Evolutionary conservation across 2,113 vertebrate species (phyloP).

Genomic region (Macroglossus sobrinus): DNA sequence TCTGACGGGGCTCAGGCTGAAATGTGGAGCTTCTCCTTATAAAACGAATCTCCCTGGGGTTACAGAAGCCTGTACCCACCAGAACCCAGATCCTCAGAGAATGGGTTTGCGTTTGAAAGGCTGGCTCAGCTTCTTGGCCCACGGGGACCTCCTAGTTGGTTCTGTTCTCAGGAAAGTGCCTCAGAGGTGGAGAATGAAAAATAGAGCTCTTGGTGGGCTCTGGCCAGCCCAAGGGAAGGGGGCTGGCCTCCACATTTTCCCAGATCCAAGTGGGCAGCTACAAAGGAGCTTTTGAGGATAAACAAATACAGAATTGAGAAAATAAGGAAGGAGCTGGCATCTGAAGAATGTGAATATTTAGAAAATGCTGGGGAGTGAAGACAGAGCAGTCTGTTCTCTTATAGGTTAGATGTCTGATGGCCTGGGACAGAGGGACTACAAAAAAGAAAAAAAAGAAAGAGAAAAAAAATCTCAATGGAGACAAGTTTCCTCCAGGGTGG

Average conservation of each 20-base stretch:
- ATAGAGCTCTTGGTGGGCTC: slow-evolving; percentile 72
- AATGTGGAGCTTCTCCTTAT: slow-evolving; percentile 31
- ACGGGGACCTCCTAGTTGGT: background rate
- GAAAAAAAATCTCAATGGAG: slow-evolving; percentile 44
- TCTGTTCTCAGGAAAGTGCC: slow-evolving; percentile 71
- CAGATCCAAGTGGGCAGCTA: slow-evolving; percentile 87
- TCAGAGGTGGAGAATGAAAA: slow-evolving; percentile 61
- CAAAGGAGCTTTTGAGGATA: slow-evolving; percentile 94
- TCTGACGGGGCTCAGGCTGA: slow-evolving; percentile 17
- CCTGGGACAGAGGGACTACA: slow-evolving; percentile 51
- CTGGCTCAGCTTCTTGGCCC: background rate
- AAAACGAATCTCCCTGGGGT: slow-evolving; percentile 3
- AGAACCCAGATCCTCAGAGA: slow-evolving; percentile 59
- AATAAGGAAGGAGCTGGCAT: slow-evolving; percentile 97
- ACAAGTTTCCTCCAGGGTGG: slow-evolving; percentile 77
- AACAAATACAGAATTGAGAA: slow-evolving; percentile 98
- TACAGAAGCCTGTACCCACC: slow-evolving; percentile 1
- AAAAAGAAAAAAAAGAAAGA: slow-evolving; percentile 74
- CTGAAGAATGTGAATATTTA: slow-evolving; percentile 94
- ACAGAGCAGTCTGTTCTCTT: slow-evolving; percentile 83
- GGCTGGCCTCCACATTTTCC: slow-evolving; percentile 83
- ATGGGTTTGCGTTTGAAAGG: background rate
- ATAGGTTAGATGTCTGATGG: slow-evolving; percentile 73
- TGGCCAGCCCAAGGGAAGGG: slow-evolving; percentile 53
- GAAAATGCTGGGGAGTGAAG: slow-evolving; percentile 89